Base-by-base conservation (phyloP, 1,140 invertebrate species). In the Conus betulinus region DNA sequence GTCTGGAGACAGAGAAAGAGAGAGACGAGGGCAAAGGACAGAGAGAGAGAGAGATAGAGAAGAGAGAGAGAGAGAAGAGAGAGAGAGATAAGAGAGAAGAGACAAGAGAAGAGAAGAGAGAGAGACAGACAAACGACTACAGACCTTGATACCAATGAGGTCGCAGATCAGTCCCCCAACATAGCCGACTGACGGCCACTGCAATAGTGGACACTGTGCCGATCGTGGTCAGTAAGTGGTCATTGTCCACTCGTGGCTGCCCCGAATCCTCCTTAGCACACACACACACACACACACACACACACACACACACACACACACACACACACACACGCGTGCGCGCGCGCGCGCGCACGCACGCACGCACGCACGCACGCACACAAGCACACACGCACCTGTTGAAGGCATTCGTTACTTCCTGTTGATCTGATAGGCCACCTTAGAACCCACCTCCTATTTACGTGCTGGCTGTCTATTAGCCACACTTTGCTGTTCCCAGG, bases 181-280 rank as follows among this genome's bases (percentile, higher is more conserved):
- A 76, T 11, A 90, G 53, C 17, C 89, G 55, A 17, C 87, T 88
- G 60, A 90, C n/a, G 74, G 89, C 71, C 17, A 90, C 89, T 15
- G 71, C 87, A 8, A 90, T 51, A 53, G 89, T 90, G 39, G 87
- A 76, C 60, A 90, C 57, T 3, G 89, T 90, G 15, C 89, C 89
- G 27, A 85, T 88, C 1, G 87, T 86, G 20, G 89, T 90, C 84
- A 90, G 85, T n/a, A 90, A 85, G 39, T 90, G 89, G 85, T 90
- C 89, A 60, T 90, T 82, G 84, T 87, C 85, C 23, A 90, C 88
- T 15, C 27, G 11, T n/a, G 4, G 55, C 60, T n/a, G 88, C 87
- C 6, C n/a, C 89, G 71, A 88, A 90, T n/a, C n/a, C 87, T 90
- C 89, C 89, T 90, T 7, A 17, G n/a, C 8, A 11, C 57, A 60